Percentiles rank a stretch among this genome's conserved stretches.
Conservation (phyloP, 1,140 invertebrate genomes). For the Cherax destructor region DNA sequence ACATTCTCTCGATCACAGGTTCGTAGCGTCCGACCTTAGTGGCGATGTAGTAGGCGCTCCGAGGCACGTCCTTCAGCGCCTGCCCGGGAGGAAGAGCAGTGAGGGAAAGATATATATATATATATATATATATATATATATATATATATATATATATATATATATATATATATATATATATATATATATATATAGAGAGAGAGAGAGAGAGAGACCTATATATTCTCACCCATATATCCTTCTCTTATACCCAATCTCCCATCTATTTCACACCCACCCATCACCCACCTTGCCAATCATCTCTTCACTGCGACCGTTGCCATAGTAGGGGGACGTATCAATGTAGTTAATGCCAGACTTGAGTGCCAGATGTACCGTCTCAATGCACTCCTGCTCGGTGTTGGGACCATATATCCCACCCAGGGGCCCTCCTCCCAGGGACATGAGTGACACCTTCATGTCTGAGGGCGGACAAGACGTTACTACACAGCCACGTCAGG, state of each 20-base stretch:
- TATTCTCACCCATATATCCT: not conserved
- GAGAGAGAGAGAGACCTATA: too few species aligned
- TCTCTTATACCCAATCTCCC: not conserved
- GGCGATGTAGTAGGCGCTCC: constrained; percentile 90
- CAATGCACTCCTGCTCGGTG: constrained; percentile 81
- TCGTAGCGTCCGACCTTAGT: constrained; percentile 94
- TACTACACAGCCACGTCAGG: not conserved
- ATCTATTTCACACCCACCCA: not conserved
- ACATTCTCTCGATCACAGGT: constrained; percentile 91
- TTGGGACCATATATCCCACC: constrained; percentile 74
- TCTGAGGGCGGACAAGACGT: constrained; percentile 73
- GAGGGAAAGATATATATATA: too few species aligned
- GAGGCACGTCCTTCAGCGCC: constrained; percentile 86
- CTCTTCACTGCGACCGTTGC: constrained; percentile 82
- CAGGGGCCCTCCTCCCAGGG: constrained; percentile 78
- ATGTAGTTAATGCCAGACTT: constrained; percentile 92
- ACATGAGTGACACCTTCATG: constrained; percentile 79
- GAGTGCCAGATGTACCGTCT: constrained; percentile 83
- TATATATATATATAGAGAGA: not conserved
- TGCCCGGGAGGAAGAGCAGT: constrained; percentile 28
- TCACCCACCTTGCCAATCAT: constrained; percentile 85
- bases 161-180: not conserved
- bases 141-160: not conserved
- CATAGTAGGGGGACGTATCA: constrained; percentile 94
- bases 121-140: too few species aligned